Base-by-base conservation (phyloP, 2,888 invertebrate genomes). In the Mythimna vitellina region DNA sequence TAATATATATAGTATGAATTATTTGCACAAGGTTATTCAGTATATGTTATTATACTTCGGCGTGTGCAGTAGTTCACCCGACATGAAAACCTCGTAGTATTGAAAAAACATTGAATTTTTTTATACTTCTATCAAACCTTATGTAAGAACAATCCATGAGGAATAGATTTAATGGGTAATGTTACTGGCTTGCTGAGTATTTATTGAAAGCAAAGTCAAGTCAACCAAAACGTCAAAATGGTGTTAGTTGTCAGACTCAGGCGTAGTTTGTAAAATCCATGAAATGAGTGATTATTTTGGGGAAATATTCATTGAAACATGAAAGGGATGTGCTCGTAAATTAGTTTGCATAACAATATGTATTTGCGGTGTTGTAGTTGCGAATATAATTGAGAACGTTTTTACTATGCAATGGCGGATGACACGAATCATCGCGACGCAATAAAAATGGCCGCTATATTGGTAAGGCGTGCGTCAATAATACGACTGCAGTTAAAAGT, bases 381-480 rank as follows among this genome's bases (percentile, higher is more conserved):
- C 87, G 88, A 87, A 87, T 89, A 89, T 73, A 91, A 90, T 87
- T 87, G 88, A 81, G 86, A 90, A 90, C 87, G 89, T 93, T 94
- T 92, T 89, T 82, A 89, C 90, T 92, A 93, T 93, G 90, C 94
- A 96, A 96, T 96, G 96, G 96, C 96, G 96, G 96, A 95, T 96
- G 96, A 95, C 96, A 96, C 95, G 95, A 96, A 94, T 93, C 95
- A 93, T 94, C 95, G 93, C 94, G 94, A 95, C 95, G 95, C 95
- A 96, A 96, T 96, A 95, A 96, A 96, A 93, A 96, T 96, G 96
- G 96, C 96, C 96, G 96, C 95, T 95, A 86, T 92, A 91, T 92
- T 91, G 96, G 96, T 96, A 96, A 96, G 96, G 96, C 96, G 95
- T 94, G 95, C 95, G 95, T 95, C 95, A 94, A 93, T 91, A 92